phyloP scores from a whole-genome alignment of 2,888 invertebrate genomes.

The Drosophila atroscutellata region DNA sequence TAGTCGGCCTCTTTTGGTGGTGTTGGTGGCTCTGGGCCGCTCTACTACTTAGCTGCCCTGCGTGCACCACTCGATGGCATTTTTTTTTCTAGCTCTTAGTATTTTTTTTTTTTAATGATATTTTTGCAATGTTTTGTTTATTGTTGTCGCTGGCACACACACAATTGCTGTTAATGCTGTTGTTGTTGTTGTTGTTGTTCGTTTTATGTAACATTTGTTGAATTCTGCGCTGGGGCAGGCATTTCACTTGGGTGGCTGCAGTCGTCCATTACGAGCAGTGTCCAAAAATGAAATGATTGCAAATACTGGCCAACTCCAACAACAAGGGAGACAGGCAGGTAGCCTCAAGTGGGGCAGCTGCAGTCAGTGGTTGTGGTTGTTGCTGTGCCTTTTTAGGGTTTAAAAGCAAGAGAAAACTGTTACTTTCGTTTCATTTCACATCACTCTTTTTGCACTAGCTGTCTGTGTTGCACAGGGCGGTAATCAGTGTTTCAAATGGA shows the following conservation, averaged over 20 bases:
- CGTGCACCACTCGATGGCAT: conserved; percentile 25
- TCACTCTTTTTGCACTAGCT: conserved; percentile 40
- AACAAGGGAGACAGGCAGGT: conserved; percentile 15
- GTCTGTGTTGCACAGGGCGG: conserved; percentile 33
- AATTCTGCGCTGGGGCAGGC: conserved; percentile 74
- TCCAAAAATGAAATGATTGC: conserved; percentile 75
- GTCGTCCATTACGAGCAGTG: conserved; percentile 66
- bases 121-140: conserved; percentile 74
- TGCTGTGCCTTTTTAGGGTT: conserved; percentile 42
- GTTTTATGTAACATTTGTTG: conserved; percentile 62
- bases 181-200: conserved; percentile 29
- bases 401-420: conserved; percentile 35
- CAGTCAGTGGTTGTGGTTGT: conserved; percentile 8
- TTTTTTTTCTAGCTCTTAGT: conserved; percentile 31
- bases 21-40: conserved; percentile 5
- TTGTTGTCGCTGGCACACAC: conserved; percentile 71
- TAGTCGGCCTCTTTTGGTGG: conserved; percentile 14
- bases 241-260: conserved; percentile 58
- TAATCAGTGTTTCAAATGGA: conserved; percentile 31
- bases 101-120: conserved; percentile 38
- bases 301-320: conserved; percentile 47
- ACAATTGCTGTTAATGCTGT: conserved; percentile 46
- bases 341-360: conserved; percentile 38
- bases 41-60: conserved; percentile 1
- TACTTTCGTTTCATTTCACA: conserved; percentile 75